Evolutionary conservation across 2,113 vertebrate species (phyloP).

Genomic region (Chelonoidis abingdonii): DNA sequence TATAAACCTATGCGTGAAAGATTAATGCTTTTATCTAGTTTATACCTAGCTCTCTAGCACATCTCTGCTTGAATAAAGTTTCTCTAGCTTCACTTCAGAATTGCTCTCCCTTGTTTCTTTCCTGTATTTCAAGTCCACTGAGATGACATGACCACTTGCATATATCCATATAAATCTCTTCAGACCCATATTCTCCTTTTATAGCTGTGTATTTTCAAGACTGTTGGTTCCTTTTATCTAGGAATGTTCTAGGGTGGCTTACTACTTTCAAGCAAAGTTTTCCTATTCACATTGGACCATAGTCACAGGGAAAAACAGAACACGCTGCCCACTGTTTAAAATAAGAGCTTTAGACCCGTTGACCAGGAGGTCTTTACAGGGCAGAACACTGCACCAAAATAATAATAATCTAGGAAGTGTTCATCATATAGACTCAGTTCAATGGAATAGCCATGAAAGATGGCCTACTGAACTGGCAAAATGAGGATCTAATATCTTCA

Average conservation of each 20-base stretch:
- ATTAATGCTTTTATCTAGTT: not conserved
- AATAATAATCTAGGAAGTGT: not conserved
- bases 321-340: fast-evolving
- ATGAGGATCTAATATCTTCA: not conserved
- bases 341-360: fast-evolving
- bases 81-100: not conserved
- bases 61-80: not conserved
- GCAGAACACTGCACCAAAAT: not conserved
- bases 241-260: fast-evolving
- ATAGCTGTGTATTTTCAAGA: fast-evolving
- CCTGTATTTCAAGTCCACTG: not conserved
- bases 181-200: not conserved
- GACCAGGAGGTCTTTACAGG: not conserved
- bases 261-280: not conserved
- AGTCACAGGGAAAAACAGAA: fast-evolving
- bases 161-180: not conserved
- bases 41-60: not conserved
- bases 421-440: not conserved
- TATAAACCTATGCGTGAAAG: not conserved
- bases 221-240: fast-evolving
- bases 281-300: fast-evolving
- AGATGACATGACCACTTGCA: not conserved
- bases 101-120: not conserved
- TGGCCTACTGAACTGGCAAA: not conserved
- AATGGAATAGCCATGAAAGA: not conserved